phyloP scores from a whole-genome alignment of 1,140 invertebrate species.

The Drosophila paulistorum region DNA sequence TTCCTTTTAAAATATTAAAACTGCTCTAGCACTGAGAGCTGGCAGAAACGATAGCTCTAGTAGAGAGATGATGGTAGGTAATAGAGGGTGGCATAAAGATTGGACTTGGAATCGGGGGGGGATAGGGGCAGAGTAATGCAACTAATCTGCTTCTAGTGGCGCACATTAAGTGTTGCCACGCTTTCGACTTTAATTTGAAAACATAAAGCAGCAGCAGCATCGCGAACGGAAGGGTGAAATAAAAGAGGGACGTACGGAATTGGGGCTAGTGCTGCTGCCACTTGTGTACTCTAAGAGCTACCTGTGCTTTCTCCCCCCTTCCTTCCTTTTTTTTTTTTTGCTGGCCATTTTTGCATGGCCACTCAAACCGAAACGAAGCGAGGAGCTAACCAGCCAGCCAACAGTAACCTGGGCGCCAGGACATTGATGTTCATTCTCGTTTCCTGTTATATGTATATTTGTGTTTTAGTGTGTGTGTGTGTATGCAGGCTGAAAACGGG shows the following conservation, averaged over 20 bases:
- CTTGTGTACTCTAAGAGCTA: slow-evolving; percentile 41
- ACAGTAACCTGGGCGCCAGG: neutral
- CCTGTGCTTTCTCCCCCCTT: slow-evolving; percentile 20
- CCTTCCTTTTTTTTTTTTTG: slow-evolving; percentile 25
- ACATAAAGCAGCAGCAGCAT: slow-evolving; percentile 64
- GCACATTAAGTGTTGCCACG: slow-evolving; percentile 80
- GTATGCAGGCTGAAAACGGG: slow-evolving; percentile 53
- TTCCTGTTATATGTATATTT: neutral
- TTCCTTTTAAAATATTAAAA: slow-evolving; percentile 71
- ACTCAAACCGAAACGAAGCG: slow-evolving; percentile 43
- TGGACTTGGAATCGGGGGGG: neutral
- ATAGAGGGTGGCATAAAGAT: neutral
- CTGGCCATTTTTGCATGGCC: slow-evolving; percentile 66
- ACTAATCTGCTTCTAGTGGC: slow-evolving; percentile 80
- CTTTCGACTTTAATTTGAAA: slow-evolving; percentile 81
- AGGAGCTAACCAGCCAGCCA: slow-evolving; percentile 9
- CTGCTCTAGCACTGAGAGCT: slow-evolving; percentile 16
- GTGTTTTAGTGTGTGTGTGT: neutral
- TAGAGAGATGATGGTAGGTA: slow-evolving; percentile 16
- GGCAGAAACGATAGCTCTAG: slow-evolving; percentile 12
- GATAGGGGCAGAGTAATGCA: slow-evolving; percentile 55
- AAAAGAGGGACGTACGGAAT: slow-evolving; percentile 41
- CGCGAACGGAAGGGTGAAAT: neutral
- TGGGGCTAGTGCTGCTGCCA: slow-evolving; percentile 47
- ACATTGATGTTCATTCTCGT: slow-evolving; percentile 18